phyloP scores from a whole-genome alignment of 2,113 vertebrate species.

The Parus major region DNA sequence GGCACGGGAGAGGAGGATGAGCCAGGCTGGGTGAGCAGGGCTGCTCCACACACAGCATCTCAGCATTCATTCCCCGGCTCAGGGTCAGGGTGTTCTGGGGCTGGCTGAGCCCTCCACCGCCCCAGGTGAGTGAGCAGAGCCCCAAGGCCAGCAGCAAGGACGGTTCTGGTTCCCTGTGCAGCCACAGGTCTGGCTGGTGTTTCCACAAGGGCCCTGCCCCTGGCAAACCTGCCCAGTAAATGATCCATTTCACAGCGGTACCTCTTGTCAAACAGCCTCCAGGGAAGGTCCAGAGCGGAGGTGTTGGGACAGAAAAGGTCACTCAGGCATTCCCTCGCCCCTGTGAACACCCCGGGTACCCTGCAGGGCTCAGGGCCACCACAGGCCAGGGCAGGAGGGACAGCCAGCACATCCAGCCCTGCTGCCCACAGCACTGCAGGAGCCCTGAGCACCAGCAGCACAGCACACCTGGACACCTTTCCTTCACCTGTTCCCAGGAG shows the following conservation, averaged over 20 bases:
- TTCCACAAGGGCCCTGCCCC: neutral
- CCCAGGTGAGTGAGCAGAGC: fast-evolving
- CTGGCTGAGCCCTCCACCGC: fast-evolving
- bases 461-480: fast-evolving
- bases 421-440: neutral
- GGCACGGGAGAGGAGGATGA: neutral
- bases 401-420: fast-evolving
- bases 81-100: fast-evolving
- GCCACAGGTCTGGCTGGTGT: fast-evolving
- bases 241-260: fast-evolving
- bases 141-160: fast-evolving
- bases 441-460: neutral
- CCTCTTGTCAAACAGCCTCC: neutral
- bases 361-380: neutral
- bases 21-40: fast-evolving
- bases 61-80: fast-evolving
- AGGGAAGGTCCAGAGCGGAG: neutral
- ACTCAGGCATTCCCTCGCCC: fast-evolving
- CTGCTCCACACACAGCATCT: neutral
- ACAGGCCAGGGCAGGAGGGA: neutral
- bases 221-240: neutral
- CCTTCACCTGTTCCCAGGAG: fast-evolving
- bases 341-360: fast-evolving
- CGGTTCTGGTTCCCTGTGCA: fast-evolving
- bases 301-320: neutral